Evolutionary conservation across 2,113 vertebrate species (phyloP), one percentile per base, ranked within the genome.

Genomic region (Paracanthobrama guichenoti): DNA sequence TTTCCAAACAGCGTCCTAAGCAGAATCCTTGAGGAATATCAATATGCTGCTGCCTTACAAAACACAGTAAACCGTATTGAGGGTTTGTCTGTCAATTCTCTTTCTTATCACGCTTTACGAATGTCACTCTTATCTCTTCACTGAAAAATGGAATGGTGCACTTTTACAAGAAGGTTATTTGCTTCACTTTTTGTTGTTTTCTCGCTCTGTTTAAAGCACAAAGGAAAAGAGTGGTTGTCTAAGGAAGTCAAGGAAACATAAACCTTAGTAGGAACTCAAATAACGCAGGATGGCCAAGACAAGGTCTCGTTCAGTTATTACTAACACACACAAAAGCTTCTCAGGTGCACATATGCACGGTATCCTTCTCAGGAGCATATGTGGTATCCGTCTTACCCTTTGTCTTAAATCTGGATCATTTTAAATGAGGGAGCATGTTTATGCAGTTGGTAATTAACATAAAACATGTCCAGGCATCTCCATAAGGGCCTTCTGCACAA

Each of bases 101-200:
- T 39, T 87, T 87, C 74, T 74, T 74, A 82, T 85, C 55, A 67
- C 74, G 71, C 84, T 79, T 82, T 66, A 53, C 31, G 55, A 85
- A 82, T 64, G 66, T 57, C 83, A 73, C 42, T 48, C 79, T 78
- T 80, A 85, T 87, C 83, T 85, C 60, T 66, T 24, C 28, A 28
- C 2, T 62, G 83, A 74, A 62, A 84, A 82, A 69, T 48, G 20
- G 48, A 87, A 84, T 71, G 20, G 57, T 81, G 28, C n/a, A 4
- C 46, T 87, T 71, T 59, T 62, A 79, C 57, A 60, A 24, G 46
- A 35, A 26, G 53, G 42, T 26, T 48, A 28, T 77, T 53, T 46
- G 16, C 42, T 31, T 22, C 3, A 20, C n/a, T 46, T 46, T n/a
- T 62, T 85, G 60, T 71, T 71, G 72, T 78, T 82, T 60, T 74